A percentile compares a stretch with the other conserved stretches of the same genome.
These are phyloP conservation scores for Tapirus indicus DNA, from an alignment of 2,797 vertebrate species.

Conservation along the genomic window DNA sequence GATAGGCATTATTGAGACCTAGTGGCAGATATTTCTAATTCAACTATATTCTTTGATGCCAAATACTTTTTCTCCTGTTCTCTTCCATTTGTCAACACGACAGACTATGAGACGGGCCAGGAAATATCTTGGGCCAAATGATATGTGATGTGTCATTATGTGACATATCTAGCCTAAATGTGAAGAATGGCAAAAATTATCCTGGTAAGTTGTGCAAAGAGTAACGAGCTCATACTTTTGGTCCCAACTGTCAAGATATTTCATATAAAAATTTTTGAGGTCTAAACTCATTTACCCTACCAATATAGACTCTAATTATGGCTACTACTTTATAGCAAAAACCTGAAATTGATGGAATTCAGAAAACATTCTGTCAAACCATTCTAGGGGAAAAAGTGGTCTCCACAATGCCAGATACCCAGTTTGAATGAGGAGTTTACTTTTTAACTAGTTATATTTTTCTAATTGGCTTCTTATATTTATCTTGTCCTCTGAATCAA, in stretches of 20 bases:
- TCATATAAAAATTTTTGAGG: not conserved
- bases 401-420: not conserved
- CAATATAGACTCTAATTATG: not conserved
- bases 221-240: conserved; percentile 35
- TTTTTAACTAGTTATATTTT: conserved; percentile 18
- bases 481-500: not conserved
- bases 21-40: conserved; percentile 72
- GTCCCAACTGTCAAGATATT: not conserved
- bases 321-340: conserved; percentile 3
- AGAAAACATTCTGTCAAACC: not conserved
- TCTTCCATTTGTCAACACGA: conserved; percentile 63
- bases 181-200: conserved; percentile 60
- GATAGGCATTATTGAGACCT: conserved; percentile 62
- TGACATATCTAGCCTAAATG: conserved; percentile 47
- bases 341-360: conserved; percentile 24
- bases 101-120: conserved; percentile 45
- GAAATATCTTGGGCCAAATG: conserved; percentile 63
- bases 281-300: conserved; percentile 2
- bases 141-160: conserved; percentile 60
- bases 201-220: conserved; percentile 44
- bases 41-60: conserved; percentile 61
- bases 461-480: conserved; percentile 32
- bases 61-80: conserved; percentile 32
- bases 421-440: not conserved
- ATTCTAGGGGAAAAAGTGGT: not conserved